phyloP scores from a whole-genome alignment of 1,140 invertebrate genomes.

The Drosophila lacertosa region DNA sequence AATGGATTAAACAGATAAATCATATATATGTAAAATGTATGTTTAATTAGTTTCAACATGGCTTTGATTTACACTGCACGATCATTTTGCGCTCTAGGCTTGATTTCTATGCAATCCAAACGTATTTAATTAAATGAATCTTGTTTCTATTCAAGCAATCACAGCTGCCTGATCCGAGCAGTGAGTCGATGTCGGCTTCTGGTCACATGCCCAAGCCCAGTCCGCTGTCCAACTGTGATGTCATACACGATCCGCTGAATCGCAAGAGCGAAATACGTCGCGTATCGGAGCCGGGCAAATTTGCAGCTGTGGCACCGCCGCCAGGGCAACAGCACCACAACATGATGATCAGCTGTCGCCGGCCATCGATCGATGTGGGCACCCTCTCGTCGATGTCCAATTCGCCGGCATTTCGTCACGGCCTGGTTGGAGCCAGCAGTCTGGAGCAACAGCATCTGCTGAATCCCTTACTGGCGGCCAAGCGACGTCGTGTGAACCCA shows the following conservation, averaged over 20 bases:
- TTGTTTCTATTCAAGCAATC: slow-evolving; percentile 16
- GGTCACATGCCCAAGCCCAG: slow-evolving; percentile 55
- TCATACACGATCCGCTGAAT: slow-evolving; percentile 79
- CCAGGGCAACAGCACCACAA: slow-evolving; percentile 37
- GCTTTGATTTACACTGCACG: too few relatives aligned
- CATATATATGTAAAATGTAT: too few relatives aligned
- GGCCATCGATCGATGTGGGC: slow-evolving; percentile 82
- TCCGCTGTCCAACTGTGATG: slow-evolving; percentile 83
- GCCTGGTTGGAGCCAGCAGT: slow-evolving; percentile 58
- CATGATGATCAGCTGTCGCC: slow-evolving; percentile 71
- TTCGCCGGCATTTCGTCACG: slow-evolving; percentile 67
- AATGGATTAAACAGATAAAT: too few relatives aligned
- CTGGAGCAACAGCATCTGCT: slow-evolving; percentile 66
- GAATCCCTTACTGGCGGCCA: slow-evolving; percentile 68
- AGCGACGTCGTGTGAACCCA: slow-evolving; percentile 57
- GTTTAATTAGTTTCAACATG: too few relatives aligned
- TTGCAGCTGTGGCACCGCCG: slow-evolving; percentile 54
- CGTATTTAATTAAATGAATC: not conserved
- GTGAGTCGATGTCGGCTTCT: slow-evolving; percentile 15
- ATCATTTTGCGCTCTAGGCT: not conserved
- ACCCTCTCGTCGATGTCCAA: slow-evolving; percentile 62
- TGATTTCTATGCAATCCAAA: not conserved
- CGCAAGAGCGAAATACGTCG: slow-evolving; percentile 76
- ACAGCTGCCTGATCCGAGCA: slow-evolving; percentile 47
- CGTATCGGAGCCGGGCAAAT: slow-evolving; percentile 70